Evolutionary conservation across 2,113 vertebrate species (phyloP), one percentile per base, ranked within the genome.

Genomic region (Corythaixoides concolor): DNA sequence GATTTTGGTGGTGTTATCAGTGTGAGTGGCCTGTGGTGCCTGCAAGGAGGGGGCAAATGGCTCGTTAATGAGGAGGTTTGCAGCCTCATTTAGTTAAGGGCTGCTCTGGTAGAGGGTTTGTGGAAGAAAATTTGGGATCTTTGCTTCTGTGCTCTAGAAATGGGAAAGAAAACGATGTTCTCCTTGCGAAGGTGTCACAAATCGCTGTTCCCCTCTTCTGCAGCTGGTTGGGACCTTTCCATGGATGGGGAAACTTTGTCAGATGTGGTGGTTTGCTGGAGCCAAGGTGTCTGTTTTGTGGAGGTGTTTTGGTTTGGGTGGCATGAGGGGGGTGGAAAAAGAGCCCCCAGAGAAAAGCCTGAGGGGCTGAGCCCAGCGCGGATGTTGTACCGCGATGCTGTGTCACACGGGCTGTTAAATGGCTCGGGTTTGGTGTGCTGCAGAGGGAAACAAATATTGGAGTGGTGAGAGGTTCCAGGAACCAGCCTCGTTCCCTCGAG

Each of bases 311-410:
- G 4, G 8, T 30, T 89, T 43, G 7, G 26, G 12, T 33, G 89
- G 11, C 1, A 11, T 3, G 16, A 1, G 6, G 27, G 6, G 33
- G 3, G 6, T 13, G 4, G 6, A 0, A 10, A 6, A 19, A 17
- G 7, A 39, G 21, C 5, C 22, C 16, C 16, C 15, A 50, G n/a
- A 1, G 4, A 45, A 69, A 68, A 77, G 7, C 27, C 41, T 15
- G 37, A 68, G 76, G 55, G 22, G 23, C 37, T 83, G 86, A 88
- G 50, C 14, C 53, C 23, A 9, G 27, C 60, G 45, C 8, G 24
- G 23, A 7, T 17, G 4, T 66, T 86, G 56, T 53, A 37, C 43
- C 37, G 2, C 0, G 4, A 30, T 11, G 27, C 43, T 49, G n/a
- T 9, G 7, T 32, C 49, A 32, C 9, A 9, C 0, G 1, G 37